phyloP scores from a whole-genome alignment of 1,140 invertebrate species.

The Odontomachus brunneus region DNA sequence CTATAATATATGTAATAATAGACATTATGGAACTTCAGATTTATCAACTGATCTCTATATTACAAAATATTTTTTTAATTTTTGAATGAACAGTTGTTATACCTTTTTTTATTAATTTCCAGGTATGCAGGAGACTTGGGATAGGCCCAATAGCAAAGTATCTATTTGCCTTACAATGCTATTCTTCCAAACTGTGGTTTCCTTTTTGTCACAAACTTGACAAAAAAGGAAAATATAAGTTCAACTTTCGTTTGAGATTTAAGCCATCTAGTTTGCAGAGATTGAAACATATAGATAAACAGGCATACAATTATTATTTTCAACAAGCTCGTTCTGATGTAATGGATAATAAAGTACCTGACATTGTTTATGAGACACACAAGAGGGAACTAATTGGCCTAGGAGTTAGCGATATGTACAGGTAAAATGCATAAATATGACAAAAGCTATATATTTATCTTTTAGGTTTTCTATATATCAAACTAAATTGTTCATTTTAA shows the following conservation, averaged over 20 bases:
- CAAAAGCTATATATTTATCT: neutral
- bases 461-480: no score
- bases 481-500: slow-evolving; percentile 20
- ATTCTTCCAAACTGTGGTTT: slow-evolving; percentile 88
- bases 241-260: slow-evolving; percentile 92
- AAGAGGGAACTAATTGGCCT: slow-evolving; percentile 92
- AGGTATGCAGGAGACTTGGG: slow-evolving; percentile 88
- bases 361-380: slow-evolving; percentile 91
- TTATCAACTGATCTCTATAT: no score
- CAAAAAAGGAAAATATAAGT: slow-evolving; percentile 85
- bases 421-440: slow-evolving; percentile 76
- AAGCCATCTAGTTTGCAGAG: slow-evolving; percentile 89
- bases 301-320: slow-evolving; percentile 94
- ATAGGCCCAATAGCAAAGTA: slow-evolving; percentile 92
- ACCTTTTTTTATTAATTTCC: slow-evolving; percentile 33
- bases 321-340: slow-evolving; percentile 93
- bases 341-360: slow-evolving; percentile 91
- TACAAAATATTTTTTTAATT: no score
- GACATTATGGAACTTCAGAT: no score
- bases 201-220: slow-evolving; percentile 86
- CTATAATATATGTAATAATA: no score
- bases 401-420: slow-evolving; percentile 94
- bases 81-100: no score
- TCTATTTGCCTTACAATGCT: slow-evolving; percentile 90
- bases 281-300: slow-evolving; percentile 89